Evolutionary conservation across 2,113 vertebrate genomes (phyloP).

Genomic region (Struthidea cinerea): DNA sequence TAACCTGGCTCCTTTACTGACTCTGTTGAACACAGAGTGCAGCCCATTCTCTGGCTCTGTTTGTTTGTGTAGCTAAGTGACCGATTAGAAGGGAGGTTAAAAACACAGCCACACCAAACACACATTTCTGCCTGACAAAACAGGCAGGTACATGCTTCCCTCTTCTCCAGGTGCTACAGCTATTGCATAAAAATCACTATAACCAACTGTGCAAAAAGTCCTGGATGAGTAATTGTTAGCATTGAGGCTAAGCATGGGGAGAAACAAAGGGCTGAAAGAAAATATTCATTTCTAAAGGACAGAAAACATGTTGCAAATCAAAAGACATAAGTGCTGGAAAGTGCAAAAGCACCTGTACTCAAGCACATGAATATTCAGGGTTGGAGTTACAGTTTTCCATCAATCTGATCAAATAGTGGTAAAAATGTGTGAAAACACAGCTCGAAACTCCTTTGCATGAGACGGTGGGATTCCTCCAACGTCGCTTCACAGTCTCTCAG

Average conservation of each 20-base stretch:
- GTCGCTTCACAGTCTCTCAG: not conserved
- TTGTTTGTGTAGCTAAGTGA: slow-evolving; percentile 55
- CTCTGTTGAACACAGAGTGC: not conserved
- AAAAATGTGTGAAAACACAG: not conserved
- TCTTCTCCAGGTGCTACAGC: not conserved
- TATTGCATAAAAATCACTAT: not conserved
- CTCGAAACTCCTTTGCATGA: not conserved
- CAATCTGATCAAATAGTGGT: not conserved
- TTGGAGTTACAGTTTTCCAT: not conserved
- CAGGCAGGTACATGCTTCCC: slow-evolving; percentile 30
- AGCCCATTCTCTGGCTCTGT: not conserved
- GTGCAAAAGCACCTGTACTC: not conserved
- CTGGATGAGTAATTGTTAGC: not conserved
- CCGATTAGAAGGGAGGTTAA: not conserved
- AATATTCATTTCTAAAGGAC: not conserved
- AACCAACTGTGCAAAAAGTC: not conserved
- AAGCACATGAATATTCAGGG: not conserved
- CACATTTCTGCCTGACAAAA: not conserved
- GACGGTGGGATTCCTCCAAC: not conserved
- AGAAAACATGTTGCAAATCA: not conserved
- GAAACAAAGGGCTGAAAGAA: not conserved
- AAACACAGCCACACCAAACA: slow-evolving; percentile 26
- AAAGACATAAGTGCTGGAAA: not conserved
- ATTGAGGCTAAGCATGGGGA: not conserved
- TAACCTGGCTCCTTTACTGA: not conserved